These are phyloP conservation scores for Urocitellus parryii DNA, from an alignment of 2,113 vertebrate genomes.

Conservation along the genomic window DNA sequence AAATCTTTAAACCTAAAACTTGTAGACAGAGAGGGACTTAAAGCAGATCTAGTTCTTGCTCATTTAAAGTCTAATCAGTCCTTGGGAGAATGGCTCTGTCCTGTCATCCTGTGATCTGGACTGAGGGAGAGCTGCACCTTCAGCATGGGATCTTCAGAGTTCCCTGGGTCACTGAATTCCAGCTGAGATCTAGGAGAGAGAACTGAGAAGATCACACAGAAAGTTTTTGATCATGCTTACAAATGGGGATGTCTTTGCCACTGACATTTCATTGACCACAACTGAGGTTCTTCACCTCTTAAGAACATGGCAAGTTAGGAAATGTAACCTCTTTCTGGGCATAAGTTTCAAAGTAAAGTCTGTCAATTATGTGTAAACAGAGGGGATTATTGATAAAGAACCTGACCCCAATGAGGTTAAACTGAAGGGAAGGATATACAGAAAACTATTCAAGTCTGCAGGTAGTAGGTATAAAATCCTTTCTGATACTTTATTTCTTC, in stretches of 20 bases:
- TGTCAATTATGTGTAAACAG: not conserved
- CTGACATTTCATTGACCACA: not conserved
- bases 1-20: not conserved
- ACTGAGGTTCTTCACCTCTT: not conserved
- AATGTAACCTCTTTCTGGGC: not conserved
- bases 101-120: not conserved
- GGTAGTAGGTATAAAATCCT: not conserved
- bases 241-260: not conserved
- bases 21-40: not conserved
- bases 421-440: not conserved
- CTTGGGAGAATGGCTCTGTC: not conserved
- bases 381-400: not conserved
- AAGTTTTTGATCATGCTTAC: not conserved
- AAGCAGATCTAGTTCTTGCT: not conserved
- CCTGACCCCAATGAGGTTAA: not conserved
- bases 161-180: not conserved
- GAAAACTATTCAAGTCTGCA: not conserved
- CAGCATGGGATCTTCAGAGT: not conserved
- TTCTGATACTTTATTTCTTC: not conserved
- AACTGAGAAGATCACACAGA: not conserved
- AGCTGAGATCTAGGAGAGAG: not conserved
- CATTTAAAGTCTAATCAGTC: not conserved
- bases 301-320: not conserved
- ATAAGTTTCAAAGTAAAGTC: constrained; percentile 31
- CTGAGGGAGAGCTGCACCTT: not conserved